Conservation (phyloP, 2,113 vertebrate genomes). For the Spea bombifrons region DNA sequence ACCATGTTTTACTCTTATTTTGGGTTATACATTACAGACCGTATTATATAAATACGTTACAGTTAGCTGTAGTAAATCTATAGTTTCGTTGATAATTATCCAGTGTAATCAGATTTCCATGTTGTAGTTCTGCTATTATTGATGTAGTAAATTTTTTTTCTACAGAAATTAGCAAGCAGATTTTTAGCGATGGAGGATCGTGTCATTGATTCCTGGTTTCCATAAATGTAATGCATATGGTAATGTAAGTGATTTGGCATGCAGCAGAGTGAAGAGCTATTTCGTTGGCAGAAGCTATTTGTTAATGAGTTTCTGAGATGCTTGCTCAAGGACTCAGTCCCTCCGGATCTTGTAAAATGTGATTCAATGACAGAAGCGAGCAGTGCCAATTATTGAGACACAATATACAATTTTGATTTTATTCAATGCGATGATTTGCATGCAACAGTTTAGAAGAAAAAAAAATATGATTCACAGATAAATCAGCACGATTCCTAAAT, state of each 20-base stretch:
- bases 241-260: constrained; percentile 28
- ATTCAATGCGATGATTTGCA: not conserved
- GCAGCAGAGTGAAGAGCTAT: not conserved
- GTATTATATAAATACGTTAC: too few species aligned
- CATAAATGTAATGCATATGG: constrained; percentile 17
- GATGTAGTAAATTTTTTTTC: too few species aligned
- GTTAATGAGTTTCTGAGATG: constrained; percentile 17
- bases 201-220: not conserved
- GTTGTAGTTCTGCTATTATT: too few species aligned
- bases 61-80: too few species aligned
- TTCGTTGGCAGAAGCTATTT: constrained; percentile 18
- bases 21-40: too few species aligned
- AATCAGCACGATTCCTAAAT: constrained; percentile 15
- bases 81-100: too few species aligned
- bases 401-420: not conserved
- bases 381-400: not conserved
- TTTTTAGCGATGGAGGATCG: not conserved
- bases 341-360: constrained; percentile 21
- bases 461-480: constrained; percentile 16
- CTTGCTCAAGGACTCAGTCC: constrained; percentile 16
- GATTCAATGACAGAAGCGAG: constrained; percentile 10
- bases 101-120: too few species aligned
- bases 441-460: constrained; percentile 5
- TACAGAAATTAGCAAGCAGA: too few species aligned
- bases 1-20: too few species aligned